Percentiles rank a stretch among this genome's conserved stretches.
Conservation (phyloP, 2,888 invertebrate genomes). For the Trimorus sp. region DNA sequence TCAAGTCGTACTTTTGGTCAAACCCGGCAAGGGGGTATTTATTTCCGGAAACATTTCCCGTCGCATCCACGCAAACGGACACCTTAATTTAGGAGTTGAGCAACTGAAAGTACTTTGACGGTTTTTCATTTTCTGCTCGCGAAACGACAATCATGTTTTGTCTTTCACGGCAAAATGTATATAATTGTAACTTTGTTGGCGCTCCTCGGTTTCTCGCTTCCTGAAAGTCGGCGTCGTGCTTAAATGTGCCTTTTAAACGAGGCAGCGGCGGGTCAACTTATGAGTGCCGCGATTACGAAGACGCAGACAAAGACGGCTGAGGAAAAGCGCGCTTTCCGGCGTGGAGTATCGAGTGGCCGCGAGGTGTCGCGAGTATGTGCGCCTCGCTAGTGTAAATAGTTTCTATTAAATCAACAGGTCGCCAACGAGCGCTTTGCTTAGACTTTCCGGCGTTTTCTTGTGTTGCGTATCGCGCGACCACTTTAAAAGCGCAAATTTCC, state of each 20-base stretch:
- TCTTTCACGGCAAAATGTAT: constrained; percentile 54
- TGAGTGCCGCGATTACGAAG: constrained; percentile 41
- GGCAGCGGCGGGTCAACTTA: constrained; percentile 48
- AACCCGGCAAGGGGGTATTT: too few relatives aligned
- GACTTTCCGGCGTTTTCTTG: constrained; percentile 60
- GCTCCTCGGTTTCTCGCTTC: constrained; percentile 43
- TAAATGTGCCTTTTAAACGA: constrained; percentile 45
- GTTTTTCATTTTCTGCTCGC: constrained; percentile 19
- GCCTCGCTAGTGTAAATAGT: constrained; percentile 76
- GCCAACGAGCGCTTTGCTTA: constrained; percentile 62
- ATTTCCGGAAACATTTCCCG: background rate
- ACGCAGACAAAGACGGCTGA: constrained; percentile 24
- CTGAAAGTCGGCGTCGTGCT: constrained; percentile 44
- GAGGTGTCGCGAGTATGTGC: constrained; percentile 11
- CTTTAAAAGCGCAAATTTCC: constrained; percentile 77
- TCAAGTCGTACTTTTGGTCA: background rate
- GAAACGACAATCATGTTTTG: constrained; percentile 54
- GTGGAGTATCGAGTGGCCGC: constrained; percentile 58
- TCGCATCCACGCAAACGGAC: background rate
- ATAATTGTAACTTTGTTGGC: constrained; percentile 55
- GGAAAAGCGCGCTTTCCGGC: constrained; percentile 35
- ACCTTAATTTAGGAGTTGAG: constrained; percentile 14
- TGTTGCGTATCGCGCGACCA: constrained; percentile 63
- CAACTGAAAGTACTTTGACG: constrained; percentile 8
- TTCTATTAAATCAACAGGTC: constrained; percentile 75